Percentiles rank a stretch among this genome's conserved stretches.
Conservation (phyloP, 2,888 invertebrate species). For the Thymelicus acteon region DNA sequence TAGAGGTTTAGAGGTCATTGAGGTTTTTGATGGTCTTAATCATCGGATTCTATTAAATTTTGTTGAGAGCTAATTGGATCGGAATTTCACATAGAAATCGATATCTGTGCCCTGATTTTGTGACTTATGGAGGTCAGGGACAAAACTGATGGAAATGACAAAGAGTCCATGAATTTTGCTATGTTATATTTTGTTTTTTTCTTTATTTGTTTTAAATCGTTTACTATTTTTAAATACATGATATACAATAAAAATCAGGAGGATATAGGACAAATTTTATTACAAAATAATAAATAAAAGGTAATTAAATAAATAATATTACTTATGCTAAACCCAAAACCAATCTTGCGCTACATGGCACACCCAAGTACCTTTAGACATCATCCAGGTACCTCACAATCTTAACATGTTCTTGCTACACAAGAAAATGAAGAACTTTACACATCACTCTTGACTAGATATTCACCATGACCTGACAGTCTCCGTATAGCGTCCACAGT, state of each 20-base stretch:
- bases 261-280: conserved; percentile 59
- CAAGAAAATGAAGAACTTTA: conserved; percentile 53
- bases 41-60: too few relatives aligned
- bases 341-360: conserved; percentile 72
- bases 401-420: conserved; percentile 45
- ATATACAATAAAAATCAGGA: neutral
- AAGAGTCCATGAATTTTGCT: too few relatives aligned
- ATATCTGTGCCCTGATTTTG: too few relatives aligned
- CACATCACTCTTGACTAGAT: conserved; percentile 65
- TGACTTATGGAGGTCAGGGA: too few relatives aligned
- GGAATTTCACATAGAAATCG: too few relatives aligned
- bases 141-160: too few relatives aligned
- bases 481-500: conserved; percentile 74
- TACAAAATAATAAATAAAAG: conserved; percentile 75
- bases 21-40: too few relatives aligned
- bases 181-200: too few relatives aligned
- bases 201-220: too few relatives aligned
- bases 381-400: conserved; percentile 49
- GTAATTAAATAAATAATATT: conserved; percentile 75
- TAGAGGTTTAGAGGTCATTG: too few relatives aligned
- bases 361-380: conserved; percentile 51
- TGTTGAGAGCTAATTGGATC: too few relatives aligned
- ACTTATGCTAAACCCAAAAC: conserved; percentile 76
- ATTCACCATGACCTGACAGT: conserved; percentile 62
- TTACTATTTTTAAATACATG: too few relatives aligned